phyloP scores from a whole-genome alignment of 2,888 invertebrate species.

The Rambutsinella grinnellia region DNA sequence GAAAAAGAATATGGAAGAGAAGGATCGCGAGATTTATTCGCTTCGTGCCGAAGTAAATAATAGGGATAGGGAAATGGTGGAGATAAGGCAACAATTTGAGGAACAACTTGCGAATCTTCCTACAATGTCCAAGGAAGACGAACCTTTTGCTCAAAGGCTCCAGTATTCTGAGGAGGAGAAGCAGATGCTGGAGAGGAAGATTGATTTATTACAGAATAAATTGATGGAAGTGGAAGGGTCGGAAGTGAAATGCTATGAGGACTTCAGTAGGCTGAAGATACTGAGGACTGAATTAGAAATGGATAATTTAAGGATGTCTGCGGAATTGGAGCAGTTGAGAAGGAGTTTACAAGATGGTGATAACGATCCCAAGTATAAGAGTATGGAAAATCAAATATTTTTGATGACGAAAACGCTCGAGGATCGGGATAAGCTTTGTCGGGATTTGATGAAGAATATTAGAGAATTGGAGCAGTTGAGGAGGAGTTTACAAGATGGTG shows the following conservation, averaged over 20 bases:
- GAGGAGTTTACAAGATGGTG: conserved; percentile 47
- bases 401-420: conserved; percentile 73
- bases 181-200: conserved; percentile 59
- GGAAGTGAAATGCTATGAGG: conserved; percentile 61
- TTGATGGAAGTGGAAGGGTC: conserved; percentile 65
- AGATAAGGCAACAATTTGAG: background rate
- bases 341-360: conserved; percentile 51
- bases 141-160: background rate
- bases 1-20: conserved; percentile 68
- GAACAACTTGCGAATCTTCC: background rate
- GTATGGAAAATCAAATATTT: conserved; percentile 47
- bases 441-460: conserved; percentile 87
- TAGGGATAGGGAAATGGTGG: conserved; percentile 1
- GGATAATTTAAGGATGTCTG: conserved; percentile 58
- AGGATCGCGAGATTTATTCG: conserved; percentile 70
- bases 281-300: conserved; percentile 60
- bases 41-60: conserved; percentile 52
- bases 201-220: conserved; percentile 62
- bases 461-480: conserved; percentile 55
- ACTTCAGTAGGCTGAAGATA: conserved; percentile 49
- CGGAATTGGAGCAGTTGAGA: conserved; percentile 52
- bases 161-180: background rate
- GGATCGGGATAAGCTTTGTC: conserved; percentile 87
- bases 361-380: conserved; percentile 52
- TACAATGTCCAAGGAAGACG: background rate